Evolutionary conservation across 2,797 vertebrate genomes (phyloP).

Genomic region (Sebastes paucispinis): DNA sequence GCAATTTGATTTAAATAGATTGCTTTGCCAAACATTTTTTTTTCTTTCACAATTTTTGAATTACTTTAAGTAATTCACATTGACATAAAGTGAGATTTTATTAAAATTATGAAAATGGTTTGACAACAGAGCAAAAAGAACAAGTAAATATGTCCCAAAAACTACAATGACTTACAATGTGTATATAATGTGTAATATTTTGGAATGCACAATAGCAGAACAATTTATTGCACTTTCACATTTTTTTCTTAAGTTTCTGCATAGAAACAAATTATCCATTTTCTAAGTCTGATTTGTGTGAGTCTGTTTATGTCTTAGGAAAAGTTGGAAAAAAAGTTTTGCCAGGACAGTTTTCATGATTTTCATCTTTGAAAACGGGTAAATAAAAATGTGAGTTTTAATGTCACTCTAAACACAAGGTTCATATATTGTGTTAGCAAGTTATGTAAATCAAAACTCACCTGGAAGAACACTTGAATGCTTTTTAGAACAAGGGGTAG

Average conservation of each 20-base stretch:
- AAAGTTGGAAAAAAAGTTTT: not conserved
- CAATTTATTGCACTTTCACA: not conserved
- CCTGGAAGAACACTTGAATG: not conserved
- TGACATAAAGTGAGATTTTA: not conserved
- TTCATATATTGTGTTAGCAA: not conserved
- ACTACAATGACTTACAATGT: not conserved
- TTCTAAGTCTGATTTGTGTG: too few relatives aligned
- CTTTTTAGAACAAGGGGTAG: not conserved
- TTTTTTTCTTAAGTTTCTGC: not conserved
- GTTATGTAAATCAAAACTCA: not conserved
- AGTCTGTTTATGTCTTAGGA: not conserved
- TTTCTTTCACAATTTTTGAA: not conserved
- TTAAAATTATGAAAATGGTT: not conserved
- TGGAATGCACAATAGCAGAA: not conserved
- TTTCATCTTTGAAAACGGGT: not conserved
- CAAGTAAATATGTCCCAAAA: not conserved
- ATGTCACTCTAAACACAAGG: too few relatives aligned
- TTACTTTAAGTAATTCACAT: not conserved
- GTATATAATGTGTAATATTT: not conserved
- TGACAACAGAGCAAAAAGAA: not conserved
- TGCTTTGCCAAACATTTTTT: not conserved
- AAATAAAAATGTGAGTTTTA: too few relatives aligned
- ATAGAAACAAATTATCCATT: too few relatives aligned
- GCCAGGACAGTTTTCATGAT: not conserved
- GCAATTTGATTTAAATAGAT: slow-evolving; percentile 1